Evolutionary conservation across 1,140 invertebrate genomes (phyloP).

Genomic region (Subanguina moxae): DNA sequence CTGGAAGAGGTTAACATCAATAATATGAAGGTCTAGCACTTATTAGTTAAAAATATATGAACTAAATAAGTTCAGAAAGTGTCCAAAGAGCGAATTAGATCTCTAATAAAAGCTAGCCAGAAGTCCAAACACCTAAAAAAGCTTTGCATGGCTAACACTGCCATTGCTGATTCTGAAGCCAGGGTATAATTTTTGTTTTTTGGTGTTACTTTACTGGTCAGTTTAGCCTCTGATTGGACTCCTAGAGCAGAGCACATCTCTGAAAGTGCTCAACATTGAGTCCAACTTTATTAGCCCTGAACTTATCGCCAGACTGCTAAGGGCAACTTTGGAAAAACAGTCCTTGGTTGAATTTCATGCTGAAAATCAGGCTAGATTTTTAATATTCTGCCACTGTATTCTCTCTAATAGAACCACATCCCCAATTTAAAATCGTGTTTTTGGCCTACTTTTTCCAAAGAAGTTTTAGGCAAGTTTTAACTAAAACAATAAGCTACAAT

Average conservation of each 20-base stretch:
- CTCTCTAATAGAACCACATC: too few relatives aligned
- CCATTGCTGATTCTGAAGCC: slow-evolving; percentile 80
- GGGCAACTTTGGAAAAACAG: slow-evolving; percentile 54
- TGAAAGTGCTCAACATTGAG: slow-evolving; percentile 56
- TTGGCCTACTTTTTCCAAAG: too few relatives aligned
- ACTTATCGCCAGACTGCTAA: slow-evolving; percentile 53
- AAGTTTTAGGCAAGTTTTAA: too few relatives aligned
- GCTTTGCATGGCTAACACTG: slow-evolving; percentile 85
- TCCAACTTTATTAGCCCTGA: slow-evolving; percentile 58
- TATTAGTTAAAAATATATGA: too few relatives aligned
- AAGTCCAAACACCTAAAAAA: slow-evolving; percentile 85
- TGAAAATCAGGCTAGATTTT: slow-evolving; percentile 53
- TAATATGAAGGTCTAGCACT: slow-evolving; percentile 73
- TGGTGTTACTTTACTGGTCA: neutral
- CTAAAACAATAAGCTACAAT: too few relatives aligned
- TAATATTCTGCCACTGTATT: slow-evolving; percentile 8
- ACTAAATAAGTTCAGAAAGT: slow-evolving; percentile 69
- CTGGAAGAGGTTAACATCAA: slow-evolving; percentile 88
- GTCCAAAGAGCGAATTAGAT: slow-evolving; percentile 86
- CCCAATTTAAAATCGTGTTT: too few relatives aligned
- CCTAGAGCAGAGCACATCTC: slow-evolving; percentile 41
- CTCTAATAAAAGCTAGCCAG: slow-evolving; percentile 80
- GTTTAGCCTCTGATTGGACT: slow-evolving; percentile 55
- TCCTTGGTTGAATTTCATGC: slow-evolving; percentile 57
- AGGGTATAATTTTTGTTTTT: slow-evolving; percentile 57